Percentiles rank a stretch among this genome's conserved stretches.
Evolutionary conservation across 2,797 vertebrate species (phyloP).

Genomic region (Avahi laniger): DNA sequence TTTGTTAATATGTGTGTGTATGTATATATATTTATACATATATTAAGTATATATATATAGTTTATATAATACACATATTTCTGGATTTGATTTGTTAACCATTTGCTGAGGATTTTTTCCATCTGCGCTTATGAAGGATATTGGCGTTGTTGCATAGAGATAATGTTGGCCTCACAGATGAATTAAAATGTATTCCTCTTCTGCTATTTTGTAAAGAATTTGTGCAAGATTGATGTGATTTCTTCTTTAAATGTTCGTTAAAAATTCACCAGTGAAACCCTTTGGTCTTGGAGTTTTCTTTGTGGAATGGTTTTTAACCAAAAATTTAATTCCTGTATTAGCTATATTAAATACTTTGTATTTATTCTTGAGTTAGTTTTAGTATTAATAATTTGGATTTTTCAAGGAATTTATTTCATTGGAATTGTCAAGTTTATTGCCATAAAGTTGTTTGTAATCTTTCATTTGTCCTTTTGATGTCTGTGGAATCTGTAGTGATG

Average conservation of each 20-base stretch:
- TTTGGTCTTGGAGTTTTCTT: neutral
- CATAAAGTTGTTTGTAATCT: neutral
- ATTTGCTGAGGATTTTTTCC: no score
- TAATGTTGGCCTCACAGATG: neutral
- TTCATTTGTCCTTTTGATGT: neutral
- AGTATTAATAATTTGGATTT: neutral
- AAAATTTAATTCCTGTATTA: neutral
- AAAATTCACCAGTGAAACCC: neutral
- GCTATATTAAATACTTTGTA: neutral
- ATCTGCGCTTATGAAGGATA: neutral
- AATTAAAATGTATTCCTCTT: neutral
- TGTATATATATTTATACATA: no score
- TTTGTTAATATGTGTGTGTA: neutral
- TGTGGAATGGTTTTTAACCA: neutral
- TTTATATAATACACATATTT: no score
- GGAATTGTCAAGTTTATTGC: neutral
- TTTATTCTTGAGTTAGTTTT: neutral
- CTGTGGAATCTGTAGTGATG: neutral
- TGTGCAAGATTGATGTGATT: no score
- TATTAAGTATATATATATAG: no score
- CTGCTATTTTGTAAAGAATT: neutral
- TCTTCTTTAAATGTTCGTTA: neutral
- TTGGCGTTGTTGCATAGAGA: neutral
- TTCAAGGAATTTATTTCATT: neutral
- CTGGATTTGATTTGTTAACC: no score